A percentile compares a stretch with the other conserved stretches of the same genome.
Conservation (phyloP, 2,888 invertebrate genomes). For the Cybosia mesomella region DNA sequence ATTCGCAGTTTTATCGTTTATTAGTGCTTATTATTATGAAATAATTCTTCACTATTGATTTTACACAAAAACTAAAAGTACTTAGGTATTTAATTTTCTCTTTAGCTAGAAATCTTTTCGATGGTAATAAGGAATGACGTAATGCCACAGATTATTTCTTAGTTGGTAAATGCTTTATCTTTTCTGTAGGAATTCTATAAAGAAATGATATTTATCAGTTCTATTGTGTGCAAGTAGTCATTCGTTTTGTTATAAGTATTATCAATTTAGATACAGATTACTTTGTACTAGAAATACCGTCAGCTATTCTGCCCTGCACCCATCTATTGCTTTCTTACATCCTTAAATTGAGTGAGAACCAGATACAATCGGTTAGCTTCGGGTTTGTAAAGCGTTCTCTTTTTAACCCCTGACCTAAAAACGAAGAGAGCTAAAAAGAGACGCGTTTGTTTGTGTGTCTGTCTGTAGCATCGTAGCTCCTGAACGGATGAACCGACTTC, state of each 20-base stretch:
- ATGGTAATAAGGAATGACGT: not conserved
- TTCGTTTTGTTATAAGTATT: not conserved
- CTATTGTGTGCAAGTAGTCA: conserved; percentile 1
- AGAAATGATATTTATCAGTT: not conserved
- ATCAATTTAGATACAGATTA: not conserved
- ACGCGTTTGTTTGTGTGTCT: no score
- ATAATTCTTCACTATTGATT: not conserved
- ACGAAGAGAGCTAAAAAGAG: no score
- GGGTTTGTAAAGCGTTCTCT: no score
- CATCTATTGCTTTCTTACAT: no score
- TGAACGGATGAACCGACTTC: no score
- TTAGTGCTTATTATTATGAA: not conserved
- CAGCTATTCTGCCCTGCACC: no score
- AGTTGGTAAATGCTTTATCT: not conserved
- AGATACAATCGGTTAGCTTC: no score
- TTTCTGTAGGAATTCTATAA: not conserved
- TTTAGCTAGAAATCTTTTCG: not conserved
- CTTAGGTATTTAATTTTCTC: not conserved
- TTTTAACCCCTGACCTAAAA: no score
- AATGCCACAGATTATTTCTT: not conserved
- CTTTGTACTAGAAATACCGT: not conserved
- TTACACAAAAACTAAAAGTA: not conserved
- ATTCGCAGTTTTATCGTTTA: not conserved
- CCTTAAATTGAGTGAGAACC: no score
- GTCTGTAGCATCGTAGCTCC: no score